A percentile compares a stretch with the other conserved stretches of the same genome.
Conservation (phyloP, 2,888 invertebrate species). For the Gymnocheta viridis region DNA sequence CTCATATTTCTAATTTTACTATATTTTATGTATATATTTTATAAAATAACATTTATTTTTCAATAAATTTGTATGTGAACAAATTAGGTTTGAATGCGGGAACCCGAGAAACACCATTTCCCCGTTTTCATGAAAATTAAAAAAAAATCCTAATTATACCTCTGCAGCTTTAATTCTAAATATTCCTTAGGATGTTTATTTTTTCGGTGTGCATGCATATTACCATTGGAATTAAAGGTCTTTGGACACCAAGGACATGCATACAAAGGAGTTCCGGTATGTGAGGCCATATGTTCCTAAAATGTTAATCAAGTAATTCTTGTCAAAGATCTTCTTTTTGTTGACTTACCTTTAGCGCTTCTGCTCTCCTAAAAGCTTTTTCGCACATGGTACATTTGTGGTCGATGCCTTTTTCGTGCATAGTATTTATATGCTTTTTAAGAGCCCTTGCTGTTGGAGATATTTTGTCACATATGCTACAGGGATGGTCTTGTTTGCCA, state of each 20-base stretch:
- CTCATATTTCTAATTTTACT: too few relatives aligned
- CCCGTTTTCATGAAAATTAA: not conserved
- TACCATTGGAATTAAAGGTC: conserved; percentile 79
- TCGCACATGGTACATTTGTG: conserved; percentile 79
- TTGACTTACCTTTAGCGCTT: conserved; percentile 11
- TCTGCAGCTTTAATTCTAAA: conserved; percentile 78
- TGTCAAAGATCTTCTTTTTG: not conserved
- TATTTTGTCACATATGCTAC: conserved; percentile 78
- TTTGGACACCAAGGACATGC: conserved; percentile 78
- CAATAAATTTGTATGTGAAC: not conserved
- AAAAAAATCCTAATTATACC: conserved; percentile 3
- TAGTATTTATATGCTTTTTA: conserved; percentile 79
- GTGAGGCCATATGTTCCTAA: conserved; percentile 79
- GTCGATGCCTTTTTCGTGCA: conserved; percentile 77
- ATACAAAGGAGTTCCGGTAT: conserved; percentile 77
- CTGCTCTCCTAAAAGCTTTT: conserved; percentile 80
- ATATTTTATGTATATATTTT: not conserved
- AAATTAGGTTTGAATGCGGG: not conserved
- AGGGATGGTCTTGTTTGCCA: conserved; percentile 75
- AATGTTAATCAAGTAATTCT: not conserved
- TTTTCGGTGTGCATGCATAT: conserved; percentile 79
- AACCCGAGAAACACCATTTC: not conserved
- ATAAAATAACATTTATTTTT: not conserved
- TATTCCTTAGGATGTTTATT: conserved; percentile 79
- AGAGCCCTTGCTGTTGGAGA: conserved; percentile 80